A percentile compares a stretch with the other conserved stretches of the same genome.
Evolutionary conservation across 2,888 invertebrate species (phyloP).

Genomic region (Caenorhabditis auriculariae): DNA sequence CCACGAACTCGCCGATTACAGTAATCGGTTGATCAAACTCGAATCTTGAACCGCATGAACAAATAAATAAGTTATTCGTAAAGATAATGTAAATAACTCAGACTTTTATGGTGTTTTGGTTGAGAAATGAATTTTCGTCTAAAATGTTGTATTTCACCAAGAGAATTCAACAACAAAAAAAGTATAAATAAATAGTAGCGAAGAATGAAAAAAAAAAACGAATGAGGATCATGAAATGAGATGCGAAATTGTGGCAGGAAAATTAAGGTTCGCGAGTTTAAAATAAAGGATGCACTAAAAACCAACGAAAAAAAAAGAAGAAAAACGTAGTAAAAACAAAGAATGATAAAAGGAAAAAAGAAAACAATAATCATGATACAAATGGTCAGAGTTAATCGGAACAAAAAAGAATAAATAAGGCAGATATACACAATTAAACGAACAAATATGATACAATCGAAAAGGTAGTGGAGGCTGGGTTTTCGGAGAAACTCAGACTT

Average conservation of each 20-base stretch:
- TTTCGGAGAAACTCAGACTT: constrained; percentile 2
- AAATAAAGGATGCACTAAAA: no score
- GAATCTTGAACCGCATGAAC: constrained; percentile 34
- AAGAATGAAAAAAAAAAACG: neutral
- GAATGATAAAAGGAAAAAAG: neutral
- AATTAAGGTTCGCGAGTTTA: no score
- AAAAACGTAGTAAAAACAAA: neutral
- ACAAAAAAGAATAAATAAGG: no score
- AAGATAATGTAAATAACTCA: no score
- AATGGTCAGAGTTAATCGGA: neutral
- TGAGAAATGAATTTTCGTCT: no score
- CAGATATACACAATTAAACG: no score
- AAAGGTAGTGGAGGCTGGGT: constrained; percentile 3
- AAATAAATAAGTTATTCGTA: no score
- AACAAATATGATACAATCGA: neutral
- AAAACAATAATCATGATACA: neutral
- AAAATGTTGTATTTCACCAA: no score
- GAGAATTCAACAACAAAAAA: no score
- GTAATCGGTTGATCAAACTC: constrained; percentile 86
- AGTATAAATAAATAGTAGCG: no score
- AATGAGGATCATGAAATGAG: constrained; percentile 9
- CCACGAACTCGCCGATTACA: constrained; percentile 87
- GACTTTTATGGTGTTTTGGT: no score
- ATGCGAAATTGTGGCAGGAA: no score
- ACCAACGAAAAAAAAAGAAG: constrained; percentile 1